phyloP scores from a whole-genome alignment of 2,113 vertebrate species.

The Spea multiplicata region DNA sequence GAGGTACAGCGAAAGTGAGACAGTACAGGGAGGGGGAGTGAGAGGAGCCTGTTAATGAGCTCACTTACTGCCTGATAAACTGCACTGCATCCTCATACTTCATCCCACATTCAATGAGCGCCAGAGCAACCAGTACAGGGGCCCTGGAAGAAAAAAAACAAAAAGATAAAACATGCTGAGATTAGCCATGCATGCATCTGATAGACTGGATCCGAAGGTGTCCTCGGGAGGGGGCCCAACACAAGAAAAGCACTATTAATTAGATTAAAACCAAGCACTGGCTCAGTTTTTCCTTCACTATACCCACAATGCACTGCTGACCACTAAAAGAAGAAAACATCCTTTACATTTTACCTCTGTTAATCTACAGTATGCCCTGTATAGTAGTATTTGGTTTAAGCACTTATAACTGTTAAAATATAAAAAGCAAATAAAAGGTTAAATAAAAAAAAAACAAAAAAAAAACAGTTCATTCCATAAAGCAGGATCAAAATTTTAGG shows the following conservation, averaged over 20 bases:
- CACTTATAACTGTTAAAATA: too few relatives aligned
- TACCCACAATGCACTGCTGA: neutral
- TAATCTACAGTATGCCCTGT: too few relatives aligned
- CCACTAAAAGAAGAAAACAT: too few relatives aligned
- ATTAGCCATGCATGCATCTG: slow-evolving; percentile 11
- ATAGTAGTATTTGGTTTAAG: too few relatives aligned
- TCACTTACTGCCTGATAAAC: slow-evolving; percentile 97
- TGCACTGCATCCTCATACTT: slow-evolving; percentile 98
- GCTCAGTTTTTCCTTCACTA: too few relatives aligned
- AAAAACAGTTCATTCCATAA: too few relatives aligned
- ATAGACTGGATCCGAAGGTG: neutral
- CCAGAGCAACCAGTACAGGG: slow-evolving; percentile 95
- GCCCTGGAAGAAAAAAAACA: slow-evolving; percentile 73
- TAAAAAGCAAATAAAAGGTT: too few relatives aligned
- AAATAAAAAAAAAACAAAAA: too few relatives aligned
- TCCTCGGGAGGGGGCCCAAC: neutral
- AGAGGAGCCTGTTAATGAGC: slow-evolving; percentile 8
- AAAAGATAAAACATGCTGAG: neutral
- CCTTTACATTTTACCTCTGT: too few relatives aligned
- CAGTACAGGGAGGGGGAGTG: neutral
- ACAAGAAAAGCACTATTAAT: neutral
- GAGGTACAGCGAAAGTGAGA: slow-evolving; percentile 15
- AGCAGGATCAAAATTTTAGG: too few relatives aligned
- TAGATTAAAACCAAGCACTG: slow-evolving; percentile 17
- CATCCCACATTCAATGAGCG: slow-evolving; percentile 96